Evolutionary conservation across 2,113 vertebrate species (phyloP).

Genomic region (Pyxicephalus adspersus): DNA sequence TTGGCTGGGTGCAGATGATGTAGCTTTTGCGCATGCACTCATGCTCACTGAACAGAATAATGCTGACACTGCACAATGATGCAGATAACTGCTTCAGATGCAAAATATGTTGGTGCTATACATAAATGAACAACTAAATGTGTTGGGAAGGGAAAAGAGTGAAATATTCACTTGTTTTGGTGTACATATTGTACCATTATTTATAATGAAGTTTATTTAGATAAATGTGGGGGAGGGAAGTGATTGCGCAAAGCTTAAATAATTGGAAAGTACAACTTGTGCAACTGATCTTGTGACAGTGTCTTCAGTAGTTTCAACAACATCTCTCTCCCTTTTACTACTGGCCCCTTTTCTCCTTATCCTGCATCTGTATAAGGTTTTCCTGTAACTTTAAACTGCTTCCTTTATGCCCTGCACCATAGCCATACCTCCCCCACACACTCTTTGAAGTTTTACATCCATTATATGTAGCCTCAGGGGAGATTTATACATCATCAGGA

Average conservation of each 20-base stretch:
- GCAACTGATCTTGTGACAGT: constrained; percentile 32
- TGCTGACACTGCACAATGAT: too few relatives aligned
- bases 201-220: neutral
- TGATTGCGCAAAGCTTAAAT: constrained; percentile 1
- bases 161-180: neutral
- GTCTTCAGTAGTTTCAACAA: neutral
- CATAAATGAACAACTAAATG: too few relatives aligned
- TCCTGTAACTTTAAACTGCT: constrained; percentile 46
- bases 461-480: constrained; percentile 31
- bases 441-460: constrained; percentile 43
- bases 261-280: neutral
- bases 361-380: constrained; percentile 37
- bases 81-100: too few relatives aligned
- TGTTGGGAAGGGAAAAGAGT: neutral
- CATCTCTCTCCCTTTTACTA: neutral
- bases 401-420: neutral
- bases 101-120: too few relatives aligned
- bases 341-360: neutral
- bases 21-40: too few relatives aligned
- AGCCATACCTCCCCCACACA: constrained; percentile 24
- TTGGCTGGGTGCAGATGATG: too few relatives aligned
- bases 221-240: neutral
- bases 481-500: constrained; percentile 32
- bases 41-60: too few relatives aligned
- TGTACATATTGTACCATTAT: neutral